A percentile compares a stretch with the other conserved stretches of the same genome.
phyloP scores from a whole-genome alignment of 2,797 vertebrate genomes.

The Galaxias olidus region DNA sequence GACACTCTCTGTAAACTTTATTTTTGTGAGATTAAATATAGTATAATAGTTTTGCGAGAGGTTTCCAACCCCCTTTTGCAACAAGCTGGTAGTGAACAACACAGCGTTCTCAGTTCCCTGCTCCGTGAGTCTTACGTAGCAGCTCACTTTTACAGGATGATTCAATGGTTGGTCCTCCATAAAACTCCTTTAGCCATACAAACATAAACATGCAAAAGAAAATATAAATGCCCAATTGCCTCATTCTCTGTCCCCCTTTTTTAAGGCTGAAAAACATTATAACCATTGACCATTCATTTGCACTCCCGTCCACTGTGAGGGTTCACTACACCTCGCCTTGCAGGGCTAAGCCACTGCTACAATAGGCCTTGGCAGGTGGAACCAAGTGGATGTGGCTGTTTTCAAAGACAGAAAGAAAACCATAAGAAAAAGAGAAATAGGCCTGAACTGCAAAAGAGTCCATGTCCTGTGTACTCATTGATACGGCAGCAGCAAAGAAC shows the following conservation, averaged over 20 bases:
- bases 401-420: too few relatives aligned
- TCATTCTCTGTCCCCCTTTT: not conserved
- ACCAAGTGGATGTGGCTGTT: too few relatives aligned
- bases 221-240: not conserved
- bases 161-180: conserved; percentile 25
- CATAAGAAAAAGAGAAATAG: too few relatives aligned
- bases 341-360: too few relatives aligned
- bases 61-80: conserved; percentile 45
- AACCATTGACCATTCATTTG: conserved; percentile 7
- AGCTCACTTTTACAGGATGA: conserved; percentile 35
- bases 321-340: too few relatives aligned
- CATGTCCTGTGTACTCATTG: too few relatives aligned
- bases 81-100: conserved; percentile 59
- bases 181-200: conserved; percentile 27
- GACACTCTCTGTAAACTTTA: conserved; percentile 38
- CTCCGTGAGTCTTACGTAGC: conserved; percentile 34
- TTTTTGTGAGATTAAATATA: conserved; percentile 47
- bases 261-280: conserved; percentile 18
- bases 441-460: too few relatives aligned
- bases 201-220: not conserved
- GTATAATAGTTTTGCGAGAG: conserved; percentile 11
- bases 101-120: conserved; percentile 49
- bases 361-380: too few relatives aligned
- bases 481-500: too few relatives aligned
- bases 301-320: not conserved